These are phyloP conservation scores for Adineta ricciae DNA, from an alignment of 2,888 invertebrate genomes.

Conservation along the genomic window DNA sequence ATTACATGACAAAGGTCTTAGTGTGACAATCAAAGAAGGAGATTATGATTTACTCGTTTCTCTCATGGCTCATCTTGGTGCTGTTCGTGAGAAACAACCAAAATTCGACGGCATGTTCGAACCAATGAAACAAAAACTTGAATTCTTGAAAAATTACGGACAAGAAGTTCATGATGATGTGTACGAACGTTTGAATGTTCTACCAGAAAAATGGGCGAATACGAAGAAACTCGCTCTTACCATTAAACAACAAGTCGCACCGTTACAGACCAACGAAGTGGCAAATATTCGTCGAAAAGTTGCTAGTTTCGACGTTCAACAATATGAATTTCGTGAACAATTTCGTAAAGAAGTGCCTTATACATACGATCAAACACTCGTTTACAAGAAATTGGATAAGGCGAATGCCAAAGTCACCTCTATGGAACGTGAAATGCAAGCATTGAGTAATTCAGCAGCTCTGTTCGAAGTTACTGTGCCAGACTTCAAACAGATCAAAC, in stretches of 20 bases:
- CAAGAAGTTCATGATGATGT: constrained; percentile 93
- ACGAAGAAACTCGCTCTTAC: constrained; percentile 81
- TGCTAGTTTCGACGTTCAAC: constrained; percentile 67
- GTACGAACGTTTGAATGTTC: constrained; percentile 67
- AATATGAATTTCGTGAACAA: constrained; percentile 73
- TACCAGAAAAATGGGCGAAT: constrained; percentile 88
- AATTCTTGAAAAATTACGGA: constrained; percentile 80
- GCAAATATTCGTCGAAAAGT: constrained; percentile 77
- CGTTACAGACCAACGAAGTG: constrained; percentile 84
- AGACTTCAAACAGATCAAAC: constrained; percentile 79
- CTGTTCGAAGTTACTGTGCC: constrained; percentile 87
- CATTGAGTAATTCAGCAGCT: constrained; percentile 76
- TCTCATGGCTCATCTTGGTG: constrained; percentile 80
- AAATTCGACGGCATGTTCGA: constrained; percentile 89
- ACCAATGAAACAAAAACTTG: constrained; percentile 81
- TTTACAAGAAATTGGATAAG: constrained; percentile 51
- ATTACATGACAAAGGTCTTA: not conserved
- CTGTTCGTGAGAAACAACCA: constrained; percentile 76
- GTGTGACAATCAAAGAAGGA: not conserved
- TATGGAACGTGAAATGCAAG: constrained; percentile 73
- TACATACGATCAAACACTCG: constrained; percentile 45
- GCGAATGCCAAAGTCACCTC: constrained; percentile 66
- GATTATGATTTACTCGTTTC: constrained; percentile 69
- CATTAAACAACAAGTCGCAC: constrained; percentile 85
- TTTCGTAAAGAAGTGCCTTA: constrained; percentile 59